Percentiles rank a stretch among this genome's conserved stretches.
Conservation (phyloP, 2,113 vertebrate species). For the Aptenodytes forsteri region DNA sequence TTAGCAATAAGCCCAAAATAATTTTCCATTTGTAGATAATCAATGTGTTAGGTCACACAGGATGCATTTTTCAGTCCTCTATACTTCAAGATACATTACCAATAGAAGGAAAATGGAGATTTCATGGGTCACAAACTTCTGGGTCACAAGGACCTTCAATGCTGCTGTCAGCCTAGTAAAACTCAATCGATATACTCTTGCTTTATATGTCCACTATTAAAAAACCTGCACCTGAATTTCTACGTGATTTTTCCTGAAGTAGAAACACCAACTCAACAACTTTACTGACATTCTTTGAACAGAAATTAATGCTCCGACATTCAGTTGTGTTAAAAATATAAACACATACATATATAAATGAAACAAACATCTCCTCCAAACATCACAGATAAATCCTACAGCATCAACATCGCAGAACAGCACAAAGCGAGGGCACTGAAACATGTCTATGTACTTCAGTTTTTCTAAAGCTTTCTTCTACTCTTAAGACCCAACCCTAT, state of each 20-base stretch:
- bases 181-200: conserved; percentile 20
- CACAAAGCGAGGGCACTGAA: neutral
- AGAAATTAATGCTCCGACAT: neutral
- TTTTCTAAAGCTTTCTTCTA: neutral
- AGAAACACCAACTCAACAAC: neutral
- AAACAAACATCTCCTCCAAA: neutral
- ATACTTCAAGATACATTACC: conserved; percentile 44
- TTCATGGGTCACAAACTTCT: conserved; percentile 69
- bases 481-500: neutral
- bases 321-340: neutral
- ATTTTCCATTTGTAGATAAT: neutral
- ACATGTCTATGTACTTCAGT: neutral
- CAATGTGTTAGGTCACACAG: neutral
- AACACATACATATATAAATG: neutral
- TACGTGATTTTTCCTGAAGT: neutral
- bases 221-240: neutral
- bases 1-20: neutral
- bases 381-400: neutral
- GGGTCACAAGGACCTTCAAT: conserved; percentile 60
- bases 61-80: conserved; percentile 2
- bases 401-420: accelerated
- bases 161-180: conserved; percentile 27
- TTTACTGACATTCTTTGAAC: neutral
- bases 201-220: conserved; percentile 6
- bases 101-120: conserved; percentile 56